These are phyloP conservation scores for Pteruthius melanotis DNA, from an alignment of 2,113 vertebrate genomes.

Conservation along the genomic window DNA sequence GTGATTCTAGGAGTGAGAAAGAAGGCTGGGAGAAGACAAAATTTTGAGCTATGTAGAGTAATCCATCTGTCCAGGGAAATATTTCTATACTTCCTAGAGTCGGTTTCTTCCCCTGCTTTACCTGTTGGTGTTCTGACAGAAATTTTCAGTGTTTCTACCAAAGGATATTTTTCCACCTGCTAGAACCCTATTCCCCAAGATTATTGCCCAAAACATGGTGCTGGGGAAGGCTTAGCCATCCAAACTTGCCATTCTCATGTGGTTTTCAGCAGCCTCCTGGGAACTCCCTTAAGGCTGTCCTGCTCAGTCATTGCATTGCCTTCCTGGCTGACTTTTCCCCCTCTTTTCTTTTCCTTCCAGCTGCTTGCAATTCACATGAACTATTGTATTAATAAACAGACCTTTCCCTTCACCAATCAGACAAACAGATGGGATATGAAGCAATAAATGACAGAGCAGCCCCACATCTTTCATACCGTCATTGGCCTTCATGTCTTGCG, in stretches of 20 bases:
- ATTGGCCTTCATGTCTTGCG: background rate
- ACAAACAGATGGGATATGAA: background rate
- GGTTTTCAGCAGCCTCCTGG: background rate
- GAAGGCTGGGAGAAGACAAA: background rate
- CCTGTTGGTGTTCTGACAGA: background rate
- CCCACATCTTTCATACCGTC: background rate
- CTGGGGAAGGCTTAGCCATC: background rate
- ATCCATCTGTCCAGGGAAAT: slow-evolving; percentile 21
- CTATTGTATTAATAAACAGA: background rate
- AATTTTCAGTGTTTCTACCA: background rate
- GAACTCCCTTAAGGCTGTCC: background rate
- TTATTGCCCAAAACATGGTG: background rate
- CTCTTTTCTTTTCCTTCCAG: background rate
- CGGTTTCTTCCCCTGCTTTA: background rate
- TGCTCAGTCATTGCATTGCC: background rate
- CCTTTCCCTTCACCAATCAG: background rate
- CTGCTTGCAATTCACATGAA: background rate
- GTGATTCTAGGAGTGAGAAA: slow-evolving; percentile 15
- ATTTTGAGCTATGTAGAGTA: slow-evolving; percentile 25
- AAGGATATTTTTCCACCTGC: background rate
- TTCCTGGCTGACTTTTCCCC: background rate
- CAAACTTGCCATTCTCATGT: background rate
- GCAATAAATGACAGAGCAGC: slow-evolving; percentile 19
- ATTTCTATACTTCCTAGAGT: background rate
- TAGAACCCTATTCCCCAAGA: background rate